Evolutionary conservation across 92 coral and sea anemone genomes (phyloP).

Genomic region (Actinostola sp.): DNA sequence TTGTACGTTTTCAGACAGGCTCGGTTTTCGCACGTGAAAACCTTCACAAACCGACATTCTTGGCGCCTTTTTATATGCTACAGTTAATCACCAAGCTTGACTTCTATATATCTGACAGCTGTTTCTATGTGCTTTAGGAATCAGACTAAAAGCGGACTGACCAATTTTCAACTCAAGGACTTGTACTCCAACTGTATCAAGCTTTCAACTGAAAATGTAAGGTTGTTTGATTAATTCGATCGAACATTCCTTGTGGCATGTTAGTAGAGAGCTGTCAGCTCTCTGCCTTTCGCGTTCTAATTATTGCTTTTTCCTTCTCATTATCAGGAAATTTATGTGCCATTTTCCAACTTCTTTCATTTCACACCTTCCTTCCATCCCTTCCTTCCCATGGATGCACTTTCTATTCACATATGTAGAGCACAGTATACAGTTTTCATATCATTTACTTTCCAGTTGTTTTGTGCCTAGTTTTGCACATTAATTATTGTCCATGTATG

Average conservation of each 20-base stretch:
- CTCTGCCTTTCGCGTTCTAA: background rate
- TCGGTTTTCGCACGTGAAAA: too few species aligned
- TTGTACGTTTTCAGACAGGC: background rate
- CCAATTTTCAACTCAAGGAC: slow-evolving; percentile 86
- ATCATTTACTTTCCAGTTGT: too few species aligned
- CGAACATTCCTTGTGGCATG: background rate
- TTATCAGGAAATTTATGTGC: too few species aligned
- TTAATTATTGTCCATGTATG: too few species aligned
- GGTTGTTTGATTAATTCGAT: slow-evolving; percentile 19
- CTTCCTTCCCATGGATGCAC: background rate
- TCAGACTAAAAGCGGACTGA: slow-evolving; percentile 65
- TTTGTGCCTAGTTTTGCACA: too few species aligned
- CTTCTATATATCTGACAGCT: background rate
- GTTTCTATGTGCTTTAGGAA: slow-evolving; percentile 5
- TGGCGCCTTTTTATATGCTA: slow-evolving; percentile 1
- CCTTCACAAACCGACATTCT: background rate
- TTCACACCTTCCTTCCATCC: background rate
- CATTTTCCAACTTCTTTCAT: background rate
- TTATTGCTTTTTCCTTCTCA: background rate
- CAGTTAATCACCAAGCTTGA: background rate
- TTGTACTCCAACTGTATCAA: slow-evolving; percentile 93
- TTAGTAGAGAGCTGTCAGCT: too few species aligned
- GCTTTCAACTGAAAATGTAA: slow-evolving; percentile 95
- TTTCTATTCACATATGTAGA: background rate
- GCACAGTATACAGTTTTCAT: too few species aligned